Conservation (phyloP, 2,797 vertebrate species). For the Clarias fuscus region DNA sequence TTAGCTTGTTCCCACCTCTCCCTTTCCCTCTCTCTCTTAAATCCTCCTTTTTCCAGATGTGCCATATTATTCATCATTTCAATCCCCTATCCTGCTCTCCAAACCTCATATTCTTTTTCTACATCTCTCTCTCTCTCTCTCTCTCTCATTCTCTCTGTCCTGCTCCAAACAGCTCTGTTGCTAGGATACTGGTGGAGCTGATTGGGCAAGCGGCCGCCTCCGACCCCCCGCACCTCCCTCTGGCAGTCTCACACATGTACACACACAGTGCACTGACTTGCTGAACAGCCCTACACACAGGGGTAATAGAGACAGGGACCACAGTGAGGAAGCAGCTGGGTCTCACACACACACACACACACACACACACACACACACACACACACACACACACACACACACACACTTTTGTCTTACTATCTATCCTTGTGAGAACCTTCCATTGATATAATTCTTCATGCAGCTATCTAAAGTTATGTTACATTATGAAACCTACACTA, state of each 20-base stretch:
- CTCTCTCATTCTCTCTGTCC: slow-evolving; percentile 70
- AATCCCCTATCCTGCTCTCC: slow-evolving; percentile 70
- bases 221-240: slow-evolving; percentile 71
- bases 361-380: not conserved
- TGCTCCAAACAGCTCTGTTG: slow-evolving; percentile 84
- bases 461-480: not conserved
- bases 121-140: slow-evolving; percentile 48
- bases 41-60: slow-evolving; percentile 73
- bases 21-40: slow-evolving; percentile 55
- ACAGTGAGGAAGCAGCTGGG: slow-evolving; percentile 72
- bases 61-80: slow-evolving; percentile 63
- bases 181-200: slow-evolving; percentile 84
- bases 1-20: slow-evolving; percentile 33
- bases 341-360: slow-evolving; percentile 61
- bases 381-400: not conserved
- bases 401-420: not conserved
- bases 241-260: slow-evolving; percentile 67
- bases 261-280: slow-evolving; percentile 59
- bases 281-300: slow-evolving; percentile 51
- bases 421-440: not conserved
- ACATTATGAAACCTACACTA: not conserved
- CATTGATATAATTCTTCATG: not conserved
- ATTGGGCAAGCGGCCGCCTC: slow-evolving; percentile 67
- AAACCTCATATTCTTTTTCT: slow-evolving; percentile 59
- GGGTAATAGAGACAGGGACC: slow-evolving; percentile 52